Conservation (phyloP, 2,888 invertebrate genomes). For the Ichneumon xanthorius region DNA sequence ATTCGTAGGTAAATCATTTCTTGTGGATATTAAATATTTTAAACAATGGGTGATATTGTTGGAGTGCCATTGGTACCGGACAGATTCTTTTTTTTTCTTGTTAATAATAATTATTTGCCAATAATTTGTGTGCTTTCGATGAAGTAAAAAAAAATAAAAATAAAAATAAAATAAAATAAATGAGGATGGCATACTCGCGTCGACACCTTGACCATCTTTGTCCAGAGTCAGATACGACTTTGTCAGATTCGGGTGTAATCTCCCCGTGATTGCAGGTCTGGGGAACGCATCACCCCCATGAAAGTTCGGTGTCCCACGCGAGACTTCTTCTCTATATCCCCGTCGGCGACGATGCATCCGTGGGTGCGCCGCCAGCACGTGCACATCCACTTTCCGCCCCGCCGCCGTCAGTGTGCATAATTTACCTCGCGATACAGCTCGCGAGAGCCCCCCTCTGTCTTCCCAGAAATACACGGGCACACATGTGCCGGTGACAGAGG, state of each 20-base stretch:
- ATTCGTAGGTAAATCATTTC: no score
- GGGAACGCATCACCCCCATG: neutral
- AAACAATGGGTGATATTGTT: no score
- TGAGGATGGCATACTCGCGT: neutral
- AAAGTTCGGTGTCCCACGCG: neutral
- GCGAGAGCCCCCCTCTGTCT: conserved; percentile 35
- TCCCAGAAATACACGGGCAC: conserved; percentile 50
- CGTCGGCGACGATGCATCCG: conserved; percentile 40
- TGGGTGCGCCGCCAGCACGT: conserved; percentile 42
- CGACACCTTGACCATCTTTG: no score
- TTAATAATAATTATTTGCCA: neutral
- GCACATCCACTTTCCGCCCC: conserved; percentile 5
- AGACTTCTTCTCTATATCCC: neutral
- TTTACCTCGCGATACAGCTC: conserved; percentile 57
- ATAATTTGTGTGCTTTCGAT: neutral
- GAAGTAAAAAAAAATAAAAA: neutral
- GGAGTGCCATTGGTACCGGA: no score
- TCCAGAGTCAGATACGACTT: no score
- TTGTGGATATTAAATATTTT: no score
- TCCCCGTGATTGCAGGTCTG: neutral
- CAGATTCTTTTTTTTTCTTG: no score
- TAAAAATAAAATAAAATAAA: neutral
- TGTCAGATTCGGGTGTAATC: neutral
- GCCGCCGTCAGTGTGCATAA: conserved; percentile 55
- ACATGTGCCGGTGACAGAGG: conserved; percentile 55